Base-by-base conservation (phyloP, 2,797 vertebrate species). In the Semotilus atromaculatus region DNA sequence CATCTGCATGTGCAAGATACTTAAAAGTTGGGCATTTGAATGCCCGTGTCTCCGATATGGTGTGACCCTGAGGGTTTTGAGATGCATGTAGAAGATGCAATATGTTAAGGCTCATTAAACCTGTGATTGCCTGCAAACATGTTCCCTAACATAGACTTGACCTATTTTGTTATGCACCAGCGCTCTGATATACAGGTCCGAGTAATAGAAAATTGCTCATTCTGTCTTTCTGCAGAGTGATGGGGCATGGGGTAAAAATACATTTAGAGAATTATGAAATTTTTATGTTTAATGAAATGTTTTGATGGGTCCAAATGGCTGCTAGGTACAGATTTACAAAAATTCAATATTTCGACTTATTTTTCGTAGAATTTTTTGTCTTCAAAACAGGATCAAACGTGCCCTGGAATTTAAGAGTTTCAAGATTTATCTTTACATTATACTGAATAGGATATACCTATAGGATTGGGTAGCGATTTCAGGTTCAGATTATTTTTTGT, bases 71-170 rank as follows among this genome's bases (percentile, higher is more conserved):
- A 79, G 75, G 82, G 38, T 60, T 71, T 55, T n/a, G 51, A 58
- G 38, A 71, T 48, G 9, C 9, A 1, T 74, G 36, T 36, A 3
- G 48, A 48, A 48, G 18, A 60, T 31, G 48, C 64, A 78, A 55
- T 71, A 70, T 71, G 64, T 58, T 83, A 40, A 60, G 82, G 36
- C 75, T 84, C 83, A 62, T 79, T 84, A 84, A 77, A 84, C 74
- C 82, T 70, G 21, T 40, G 48, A 84, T 48, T 78, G 82, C 82
- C 74, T 45, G 26, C 64, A 71, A 70, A 79, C 82, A 81, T 72
- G 36, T 84, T 77, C 36, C 67, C 26, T 45, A 43, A 43, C 48
- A 19, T 67, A 45, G 82, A 21, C 82, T 45, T 78, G 82, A 77
- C 82, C 82, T 71, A 36, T 53, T 84, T 84, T 66, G 66, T 60